Base-by-base conservation (phyloP, 2,113 vertebrate species). In the Leucosticte australis region DNA sequence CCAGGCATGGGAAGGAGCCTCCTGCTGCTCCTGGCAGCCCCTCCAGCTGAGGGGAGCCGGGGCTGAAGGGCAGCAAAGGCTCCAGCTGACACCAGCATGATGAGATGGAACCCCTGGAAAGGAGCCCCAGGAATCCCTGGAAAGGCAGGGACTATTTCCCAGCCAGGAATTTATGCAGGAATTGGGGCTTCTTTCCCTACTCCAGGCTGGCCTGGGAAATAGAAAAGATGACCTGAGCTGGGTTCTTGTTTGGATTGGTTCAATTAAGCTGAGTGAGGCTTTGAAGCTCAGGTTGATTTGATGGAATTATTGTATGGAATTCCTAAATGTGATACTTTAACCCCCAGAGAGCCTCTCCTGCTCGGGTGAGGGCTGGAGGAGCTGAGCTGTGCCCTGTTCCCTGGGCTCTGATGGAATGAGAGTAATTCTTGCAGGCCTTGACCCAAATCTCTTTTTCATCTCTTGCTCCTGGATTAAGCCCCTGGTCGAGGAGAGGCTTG, bases 391-490 rank as follows among this genome's bases (percentile, higher is more conserved):
- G 65, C 44, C 27, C 0, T 0, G 5, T 6, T 10, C 56, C 57
- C 24, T 6, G 49, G 22, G 68, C 68, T 69, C 60, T 50, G 90
- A 46, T 19, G 78, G 86, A 81, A 44, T 9, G 9, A 70, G 27
- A 3, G 3, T 7, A 49, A 77, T 44, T 42, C 76, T 55, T 74
- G 49, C 68, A 83, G 96, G 86, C 86, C 73, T 83, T 97, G 94
- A 95, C 94, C 92, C 91, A 83, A 94, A 97, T 93, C 86, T 77
- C 79, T 16, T 42, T 26, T 14, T 67, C 83, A 88, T 93, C 90
- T 79, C 65, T 15, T 42, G 63, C 78, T 70, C 60, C 62, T 70
- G 83, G 89, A 90, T 96, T 95, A 95, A 95, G 41, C 41, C 57
- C 65, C 33, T 3, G 13, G 60, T n/a, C 1, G 3, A 75, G 82